These are phyloP conservation scores for Crocuta crocuta DNA, from an alignment of 2,113 vertebrate genomes.

Conservation along the genomic window DNA sequence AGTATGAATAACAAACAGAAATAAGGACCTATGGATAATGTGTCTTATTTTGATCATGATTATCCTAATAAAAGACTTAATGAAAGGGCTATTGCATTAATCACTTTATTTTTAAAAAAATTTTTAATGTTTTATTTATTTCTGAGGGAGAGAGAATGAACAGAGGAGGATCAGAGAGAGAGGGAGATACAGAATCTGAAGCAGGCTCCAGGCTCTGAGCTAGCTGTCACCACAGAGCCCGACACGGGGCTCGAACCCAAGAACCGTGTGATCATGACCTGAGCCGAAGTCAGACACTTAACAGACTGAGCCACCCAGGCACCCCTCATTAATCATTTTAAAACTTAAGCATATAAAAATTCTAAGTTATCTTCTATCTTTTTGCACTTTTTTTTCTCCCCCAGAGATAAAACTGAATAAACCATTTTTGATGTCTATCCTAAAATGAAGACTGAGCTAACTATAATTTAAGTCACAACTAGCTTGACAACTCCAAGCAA, in stretches of 20 bases:
- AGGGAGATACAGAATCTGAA: too few species aligned
- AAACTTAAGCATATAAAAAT: neutral
- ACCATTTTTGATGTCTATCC: neutral
- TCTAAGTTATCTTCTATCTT: neutral
- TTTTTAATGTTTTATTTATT: too few species aligned
- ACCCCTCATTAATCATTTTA: neutral
- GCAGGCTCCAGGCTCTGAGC: too few species aligned
- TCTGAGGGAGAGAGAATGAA: too few species aligned
- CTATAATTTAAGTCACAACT: neutral
- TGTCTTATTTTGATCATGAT: neutral
- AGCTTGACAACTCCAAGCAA: neutral
- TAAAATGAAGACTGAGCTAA: neutral
- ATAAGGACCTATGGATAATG: neutral
- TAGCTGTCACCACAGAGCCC: too few species aligned
- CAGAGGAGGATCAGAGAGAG: too few species aligned
- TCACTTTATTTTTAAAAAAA: neutral
- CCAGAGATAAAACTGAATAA: neutral
- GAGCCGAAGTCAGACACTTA: too few species aligned
- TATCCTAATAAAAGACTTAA: neutral
- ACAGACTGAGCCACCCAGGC: too few species aligned
- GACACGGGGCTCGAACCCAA: too few species aligned
- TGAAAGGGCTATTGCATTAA: neutral
- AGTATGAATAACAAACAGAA: neutral
- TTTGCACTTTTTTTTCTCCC: neutral
- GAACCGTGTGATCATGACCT: too few species aligned